A percentile compares a stretch with the other conserved stretches of the same genome.
Conservation (phyloP, 2,797 vertebrate species). For the Yasuhikotakia modesta region DNA sequence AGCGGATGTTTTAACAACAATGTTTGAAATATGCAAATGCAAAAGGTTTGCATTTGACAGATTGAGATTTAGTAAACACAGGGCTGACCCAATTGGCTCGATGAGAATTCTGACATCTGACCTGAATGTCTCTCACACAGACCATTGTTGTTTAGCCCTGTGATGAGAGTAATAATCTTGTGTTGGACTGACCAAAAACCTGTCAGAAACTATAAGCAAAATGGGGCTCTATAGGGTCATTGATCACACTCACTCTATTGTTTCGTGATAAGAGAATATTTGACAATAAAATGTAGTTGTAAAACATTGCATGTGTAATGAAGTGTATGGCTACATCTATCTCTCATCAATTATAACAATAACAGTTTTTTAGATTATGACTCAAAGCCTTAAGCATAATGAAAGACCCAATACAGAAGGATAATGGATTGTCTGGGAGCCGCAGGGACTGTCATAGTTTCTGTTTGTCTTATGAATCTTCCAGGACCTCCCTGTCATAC, state of each 20-base stretch:
- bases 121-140: not conserved
- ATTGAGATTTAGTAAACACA: too few relatives aligned
- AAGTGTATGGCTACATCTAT: too few relatives aligned
- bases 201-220: constrained; percentile 6
- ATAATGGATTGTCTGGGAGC: constrained; percentile 4
- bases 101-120: not conserved
- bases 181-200: not conserved
- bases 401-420: constrained; percentile 1
- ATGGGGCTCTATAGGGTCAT: not conserved
- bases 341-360: too few relatives aligned
- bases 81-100: not conserved
- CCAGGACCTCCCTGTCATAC: not conserved
- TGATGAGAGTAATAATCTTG: not conserved
- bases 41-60: too few relatives aligned
- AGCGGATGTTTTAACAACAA: too few relatives aligned
- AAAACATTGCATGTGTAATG: too few relatives aligned
- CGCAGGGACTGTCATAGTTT: not conserved
- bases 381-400: not conserved
- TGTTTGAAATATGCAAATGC: too few relatives aligned
- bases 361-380: too few relatives aligned
- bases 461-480: not conserved
- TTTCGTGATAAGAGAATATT: not conserved
- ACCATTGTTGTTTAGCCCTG: not conserved
- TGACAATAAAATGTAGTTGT: not conserved
- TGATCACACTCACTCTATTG: not conserved